Percentiles rank a stretch among this genome's conserved stretches.
These are phyloP conservation scores for Crenuchus spilurus DNA, from an alignment of 2,797 vertebrate species.

Conservation along the genomic window DNA sequence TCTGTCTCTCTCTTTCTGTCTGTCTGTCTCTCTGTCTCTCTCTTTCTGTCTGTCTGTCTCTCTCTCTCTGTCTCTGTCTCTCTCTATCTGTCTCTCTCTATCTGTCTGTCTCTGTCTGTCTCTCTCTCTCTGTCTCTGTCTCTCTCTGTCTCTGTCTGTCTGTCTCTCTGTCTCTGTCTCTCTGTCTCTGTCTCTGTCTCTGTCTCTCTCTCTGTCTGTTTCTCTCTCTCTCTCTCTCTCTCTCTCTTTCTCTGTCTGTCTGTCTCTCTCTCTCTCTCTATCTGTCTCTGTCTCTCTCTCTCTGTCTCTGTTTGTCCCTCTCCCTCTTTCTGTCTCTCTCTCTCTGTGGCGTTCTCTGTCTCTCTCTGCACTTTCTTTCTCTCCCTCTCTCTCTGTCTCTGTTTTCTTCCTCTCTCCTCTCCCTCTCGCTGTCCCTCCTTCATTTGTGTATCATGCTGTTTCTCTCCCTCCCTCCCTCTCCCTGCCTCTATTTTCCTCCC, in stretches of 20 bases:
- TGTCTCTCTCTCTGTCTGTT: background rate
- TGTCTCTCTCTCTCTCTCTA: background rate
- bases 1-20: too few species aligned
- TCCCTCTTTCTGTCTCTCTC: background rate
- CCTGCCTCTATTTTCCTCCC: background rate
- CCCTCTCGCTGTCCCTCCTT: background rate
- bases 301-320: background rate
- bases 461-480: background rate
- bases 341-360: too few species aligned
- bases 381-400: constrained; percentile 24
- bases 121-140: too few species aligned
- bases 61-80: too few species aligned
- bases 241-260: background rate
- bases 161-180: background rate
- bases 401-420: background rate
- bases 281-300: constrained; percentile 11
- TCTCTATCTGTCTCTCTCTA: too few species aligned
- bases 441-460: too few species aligned
- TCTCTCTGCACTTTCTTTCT: background rate
- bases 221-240: constrained; percentile 17
- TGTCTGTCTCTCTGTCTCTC: too few species aligned
- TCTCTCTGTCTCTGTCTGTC: too few species aligned
- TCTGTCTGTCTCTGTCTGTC: too few species aligned
- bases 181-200: background rate
- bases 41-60: too few species aligned